A percentile compares a stretch with the other conserved stretches of the same genome.
These are phyloP conservation scores for Chymomyza caudatula DNA, from an alignment of 2,888 invertebrate genomes.

Conservation along the genomic window DNA sequence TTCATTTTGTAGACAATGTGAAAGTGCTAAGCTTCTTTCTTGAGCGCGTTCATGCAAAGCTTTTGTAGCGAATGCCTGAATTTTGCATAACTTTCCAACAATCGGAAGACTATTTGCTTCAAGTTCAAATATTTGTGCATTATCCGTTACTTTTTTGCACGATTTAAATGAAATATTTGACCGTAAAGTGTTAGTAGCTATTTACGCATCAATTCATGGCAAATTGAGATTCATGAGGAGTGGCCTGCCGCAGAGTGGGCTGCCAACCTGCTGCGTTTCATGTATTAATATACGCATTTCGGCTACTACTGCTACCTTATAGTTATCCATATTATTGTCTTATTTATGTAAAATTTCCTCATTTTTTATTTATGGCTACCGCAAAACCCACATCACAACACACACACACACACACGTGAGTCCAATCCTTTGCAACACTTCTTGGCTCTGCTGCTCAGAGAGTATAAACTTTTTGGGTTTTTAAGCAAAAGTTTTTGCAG, in stretches of 20 bases:
- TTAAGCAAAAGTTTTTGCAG: background rate
- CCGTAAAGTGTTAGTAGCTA: background rate
- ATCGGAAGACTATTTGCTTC: too few relatives aligned
- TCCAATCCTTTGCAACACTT: background rate
- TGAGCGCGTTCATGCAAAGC: too few relatives aligned
- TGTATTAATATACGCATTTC: background rate
- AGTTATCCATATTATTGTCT: slow-evolving; percentile 41
- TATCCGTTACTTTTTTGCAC: background rate
- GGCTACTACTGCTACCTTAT: background rate
- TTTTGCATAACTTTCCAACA: too few relatives aligned
- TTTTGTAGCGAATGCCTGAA: too few relatives aligned
- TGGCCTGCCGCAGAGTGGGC: background rate
- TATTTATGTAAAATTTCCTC: slow-evolving; percentile 58
- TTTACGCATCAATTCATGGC: background rate
- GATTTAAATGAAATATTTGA: background rate
- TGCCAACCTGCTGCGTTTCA: background rate
- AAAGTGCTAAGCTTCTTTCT: too few relatives aligned
- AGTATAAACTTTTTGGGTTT: background rate
- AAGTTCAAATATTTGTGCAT: too few relatives aligned
- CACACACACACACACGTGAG: slow-evolving; percentile 6
- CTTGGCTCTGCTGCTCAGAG: background rate
- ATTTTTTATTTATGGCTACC: slow-evolving; percentile 57
- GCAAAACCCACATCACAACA: slow-evolving; percentile 24
- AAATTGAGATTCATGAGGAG: background rate
- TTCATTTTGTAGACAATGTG: too few relatives aligned